A percentile compares a stretch with the other conserved stretches of the same genome.
Conservation (phyloP, 2,797 vertebrate species). For the Tarsius wallacei region DNA sequence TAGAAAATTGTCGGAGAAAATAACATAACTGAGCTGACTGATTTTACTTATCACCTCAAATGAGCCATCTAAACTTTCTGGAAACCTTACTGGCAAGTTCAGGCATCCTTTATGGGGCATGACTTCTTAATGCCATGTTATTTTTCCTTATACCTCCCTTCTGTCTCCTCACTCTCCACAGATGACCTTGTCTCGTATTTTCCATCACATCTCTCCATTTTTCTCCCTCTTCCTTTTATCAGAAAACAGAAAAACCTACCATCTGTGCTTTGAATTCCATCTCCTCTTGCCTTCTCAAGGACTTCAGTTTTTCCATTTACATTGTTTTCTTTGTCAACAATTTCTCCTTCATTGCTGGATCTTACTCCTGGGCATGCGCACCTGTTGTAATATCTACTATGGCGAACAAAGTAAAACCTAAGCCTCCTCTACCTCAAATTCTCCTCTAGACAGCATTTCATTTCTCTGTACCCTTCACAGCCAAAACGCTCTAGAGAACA, state of each 20-base stretch:
- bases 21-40: not conserved
- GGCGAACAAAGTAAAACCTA: not conserved
- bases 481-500: not conserved
- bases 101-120: not conserved
- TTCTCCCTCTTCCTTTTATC: not conserved
- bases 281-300: not conserved
- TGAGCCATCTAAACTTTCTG: not conserved
- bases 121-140: not conserved
- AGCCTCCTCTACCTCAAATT: not conserved
- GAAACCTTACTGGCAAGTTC: not conserved
- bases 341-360: not conserved
- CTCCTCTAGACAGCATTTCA: not conserved
- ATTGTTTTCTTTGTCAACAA: not conserved
- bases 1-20: not conserved
- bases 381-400: not conserved
- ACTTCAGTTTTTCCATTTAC: not conserved
- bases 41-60: not conserved
- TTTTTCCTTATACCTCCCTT: not conserved
- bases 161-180: no score
- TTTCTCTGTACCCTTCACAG: not conserved
- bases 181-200: not conserved
- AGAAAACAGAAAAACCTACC: not conserved
- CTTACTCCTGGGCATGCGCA: not conserved
- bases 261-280: not conserved
- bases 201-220: not conserved